Conservation (phyloP, 2,113 vertebrate species). For the Montifringilla adamsi region DNA sequence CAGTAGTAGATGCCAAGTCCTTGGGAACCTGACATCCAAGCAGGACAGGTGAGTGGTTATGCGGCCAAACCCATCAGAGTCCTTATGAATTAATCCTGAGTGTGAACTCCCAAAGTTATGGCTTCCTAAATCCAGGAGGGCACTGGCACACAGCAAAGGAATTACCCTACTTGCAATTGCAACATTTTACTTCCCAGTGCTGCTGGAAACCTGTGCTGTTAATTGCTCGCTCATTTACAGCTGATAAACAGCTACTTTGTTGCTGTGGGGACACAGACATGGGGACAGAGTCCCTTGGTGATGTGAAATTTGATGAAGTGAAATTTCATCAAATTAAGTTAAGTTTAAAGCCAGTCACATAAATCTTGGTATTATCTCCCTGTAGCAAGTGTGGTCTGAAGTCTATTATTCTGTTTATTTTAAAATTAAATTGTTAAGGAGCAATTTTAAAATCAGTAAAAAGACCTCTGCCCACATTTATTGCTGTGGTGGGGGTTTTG, state of each 20-base stretch:
- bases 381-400: neutral
- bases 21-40: neutral
- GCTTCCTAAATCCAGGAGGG: neutral
- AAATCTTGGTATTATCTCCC: neutral
- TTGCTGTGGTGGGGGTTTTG: fast-evolving
- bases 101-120: neutral
- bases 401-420: neutral
- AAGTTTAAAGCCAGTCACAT: neutral
- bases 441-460: neutral
- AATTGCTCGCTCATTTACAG: neutral
- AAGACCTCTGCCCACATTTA: neutral
- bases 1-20: neutral
- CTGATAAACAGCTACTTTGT: neutral
- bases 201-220: neutral
- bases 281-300: neutral
- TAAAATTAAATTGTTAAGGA: neutral
- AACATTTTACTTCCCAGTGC: neutral
- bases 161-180: neutral
- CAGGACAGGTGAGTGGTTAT: neutral
- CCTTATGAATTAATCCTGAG: neutral
- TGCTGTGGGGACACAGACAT: neutral
- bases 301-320: neutral
- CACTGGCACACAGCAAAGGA: neutral
- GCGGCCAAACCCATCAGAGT: neutral
- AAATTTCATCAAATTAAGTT: neutral